Evolutionary conservation across 2,797 vertebrate genomes (phyloP).

Genomic region (Poecilia picta): DNA sequence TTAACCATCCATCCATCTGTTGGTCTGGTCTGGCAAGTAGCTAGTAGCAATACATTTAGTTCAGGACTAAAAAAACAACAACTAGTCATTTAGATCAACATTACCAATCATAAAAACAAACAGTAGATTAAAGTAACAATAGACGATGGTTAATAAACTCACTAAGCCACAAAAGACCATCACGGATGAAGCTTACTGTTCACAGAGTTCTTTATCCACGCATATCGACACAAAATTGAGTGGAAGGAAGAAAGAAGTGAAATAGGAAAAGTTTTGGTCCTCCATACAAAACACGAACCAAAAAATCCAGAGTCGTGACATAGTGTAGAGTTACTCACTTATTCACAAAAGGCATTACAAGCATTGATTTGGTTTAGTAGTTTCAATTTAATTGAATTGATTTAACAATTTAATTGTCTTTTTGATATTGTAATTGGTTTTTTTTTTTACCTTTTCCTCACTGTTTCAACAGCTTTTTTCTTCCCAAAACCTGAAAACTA

Average conservation of each 20-base stretch:
- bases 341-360: neutral
- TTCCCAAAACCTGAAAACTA: neutral
- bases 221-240: too few relatives aligned
- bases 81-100: too few relatives aligned
- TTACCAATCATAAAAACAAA: neutral
- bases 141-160: too few relatives aligned
- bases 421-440: neutral
- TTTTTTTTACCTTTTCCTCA: neutral
- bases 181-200: too few relatives aligned
- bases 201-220: too few relatives aligned
- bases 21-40: neutral
- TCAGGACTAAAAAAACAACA: too few relatives aligned
- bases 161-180: too few relatives aligned
- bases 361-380: neutral
- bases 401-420: neutral
- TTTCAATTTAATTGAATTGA: neutral
- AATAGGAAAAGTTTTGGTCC: too few relatives aligned
- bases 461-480: neutral
- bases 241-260: too few relatives aligned
- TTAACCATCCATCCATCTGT: neutral
- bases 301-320: neutral
- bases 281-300: too few relatives aligned
- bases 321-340: neutral
- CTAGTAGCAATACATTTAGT: neutral
- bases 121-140: neutral